Conservation (phyloP, 2,113 vertebrate genomes). For the Trochalopteron elliotii region DNA sequence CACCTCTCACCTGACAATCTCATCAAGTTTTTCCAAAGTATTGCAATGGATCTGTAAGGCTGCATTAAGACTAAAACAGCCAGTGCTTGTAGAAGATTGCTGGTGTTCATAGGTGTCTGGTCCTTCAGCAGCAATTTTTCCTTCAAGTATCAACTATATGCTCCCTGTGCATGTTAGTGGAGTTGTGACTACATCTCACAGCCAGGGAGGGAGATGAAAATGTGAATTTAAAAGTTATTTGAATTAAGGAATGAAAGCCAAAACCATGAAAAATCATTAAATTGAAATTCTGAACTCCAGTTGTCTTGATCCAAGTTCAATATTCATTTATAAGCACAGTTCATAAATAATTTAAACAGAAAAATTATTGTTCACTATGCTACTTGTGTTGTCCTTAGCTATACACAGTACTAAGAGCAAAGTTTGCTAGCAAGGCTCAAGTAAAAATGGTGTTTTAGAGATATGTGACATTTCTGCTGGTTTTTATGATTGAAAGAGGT, state of each 20-base stretch:
- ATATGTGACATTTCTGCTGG: neutral
- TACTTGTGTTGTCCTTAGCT: neutral
- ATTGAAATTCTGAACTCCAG: neutral
- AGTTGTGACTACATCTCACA: neutral
- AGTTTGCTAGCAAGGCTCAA: neutral
- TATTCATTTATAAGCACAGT: neutral
- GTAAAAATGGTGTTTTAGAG: neutral
- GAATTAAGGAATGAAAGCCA: neutral
- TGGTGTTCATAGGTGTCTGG: neutral
- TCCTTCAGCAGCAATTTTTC: neutral
- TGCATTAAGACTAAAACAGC: neutral
- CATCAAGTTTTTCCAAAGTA: neutral
- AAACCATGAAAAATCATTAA: neutral
- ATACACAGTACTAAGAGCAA: neutral
- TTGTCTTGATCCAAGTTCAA: neutral
- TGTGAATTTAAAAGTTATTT: neutral
- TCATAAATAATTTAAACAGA: neutral
- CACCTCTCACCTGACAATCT: neutral
- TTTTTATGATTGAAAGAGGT: neutral
- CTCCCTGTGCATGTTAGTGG: neutral
- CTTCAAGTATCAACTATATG: neutral
- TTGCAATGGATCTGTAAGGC: neutral
- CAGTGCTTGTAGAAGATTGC: neutral
- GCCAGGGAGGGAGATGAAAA: neutral
- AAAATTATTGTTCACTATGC: neutral